Evolutionary conservation across 2,113 vertebrate species (phyloP), one percentile per base, ranked within the genome.

Genomic region (Zosterops pallidus): DNA sequence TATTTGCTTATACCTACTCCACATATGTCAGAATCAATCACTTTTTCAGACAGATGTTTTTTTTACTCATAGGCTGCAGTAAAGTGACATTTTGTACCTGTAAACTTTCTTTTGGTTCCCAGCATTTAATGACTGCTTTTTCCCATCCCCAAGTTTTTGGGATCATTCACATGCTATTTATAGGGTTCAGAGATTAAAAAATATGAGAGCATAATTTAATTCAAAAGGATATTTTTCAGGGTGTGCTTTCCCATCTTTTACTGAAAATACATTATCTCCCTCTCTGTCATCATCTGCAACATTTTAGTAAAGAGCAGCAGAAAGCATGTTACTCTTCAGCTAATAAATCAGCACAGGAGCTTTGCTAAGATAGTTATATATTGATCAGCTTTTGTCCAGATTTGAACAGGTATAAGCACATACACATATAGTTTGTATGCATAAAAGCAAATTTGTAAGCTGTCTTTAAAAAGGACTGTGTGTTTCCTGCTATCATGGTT

Each of bases 1-100:
- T 94, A 93, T 95, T 97, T 94, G 67, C 42, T 67, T 80, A 86
- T 86, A 93, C 39, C 56, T 93, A 71, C 28, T 89, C 94, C 86
- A 50, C 69, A 62, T 42, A 82, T 89, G 85, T 86, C 76, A 84
- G 76, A 96, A 86, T 92, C 68, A 84, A 94, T 79, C 80, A 76
- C 42, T 75, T 84, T 64, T 93, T 76, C 7, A 1, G 86, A 81
- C 72, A 94, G 68, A 84, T 86, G 33, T 26, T 63, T 93, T 93
- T 88, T 78, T 93, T 85, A 80, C 12, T 90, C 67, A 9, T 41
- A 67, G 12, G 8, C 25, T 41, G 2, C 44, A 62, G 35, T 49
- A 64, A 89, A 81, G 28, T 78, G 83, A 74, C 68, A 86, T 93
- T 94, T 82, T 80, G 55, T 88, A 63, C 46, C 42, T 25, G 35